Base-by-base conservation (phyloP, 2,888 invertebrate species). In the Glaucopsyche alexis region DNA sequence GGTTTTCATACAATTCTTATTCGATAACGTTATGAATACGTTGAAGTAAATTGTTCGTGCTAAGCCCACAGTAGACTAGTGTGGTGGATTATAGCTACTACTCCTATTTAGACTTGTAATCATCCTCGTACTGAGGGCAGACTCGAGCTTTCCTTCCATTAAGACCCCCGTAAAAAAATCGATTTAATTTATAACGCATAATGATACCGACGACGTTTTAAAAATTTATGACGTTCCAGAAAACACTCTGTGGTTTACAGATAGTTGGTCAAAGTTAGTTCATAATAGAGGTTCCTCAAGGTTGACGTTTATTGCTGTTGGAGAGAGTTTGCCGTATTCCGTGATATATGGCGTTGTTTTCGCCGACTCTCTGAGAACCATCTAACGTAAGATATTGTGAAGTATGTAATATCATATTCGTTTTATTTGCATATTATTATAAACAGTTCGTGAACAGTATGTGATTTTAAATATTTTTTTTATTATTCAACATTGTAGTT, bases 271-370 rank as follows among this genome's bases (percentile, higher is more conserved):
- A 8, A 60, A 60, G 60, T 29, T 60, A 38, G 60, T 60, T 60
- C 60, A 60, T 38, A 60, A 60, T 60, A 60, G 60, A 38, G 7
- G 29, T 38, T 60, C 29, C 47, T 67, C 81, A 80, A 82, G 84
- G 81, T 83, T 87, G 87, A 87, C 81, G 87, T 90, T 90, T 91
- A 90, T 89, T 86, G 83, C 84, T 81, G 78, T 86, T 75, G 74
- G 73, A 81, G 85, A 85, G 83, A 86, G 84, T 84, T 84, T 81
- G 83, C 85, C 85, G 87, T 87, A 87, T 88, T 87, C 85, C 86
- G 85, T 91, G 91, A 92, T 91, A 91, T 91, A 92, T 91, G 84
- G 89, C 87, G 89, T 92, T 92, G 92, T 92, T 92, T 92, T 91
- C 91, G 90, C 85, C 87, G n/a, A n/a, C n/a, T n/a, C n/a, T n/a